Conservation (phyloP, 2,888 invertebrate species). For the Beris morrisii region DNA sequence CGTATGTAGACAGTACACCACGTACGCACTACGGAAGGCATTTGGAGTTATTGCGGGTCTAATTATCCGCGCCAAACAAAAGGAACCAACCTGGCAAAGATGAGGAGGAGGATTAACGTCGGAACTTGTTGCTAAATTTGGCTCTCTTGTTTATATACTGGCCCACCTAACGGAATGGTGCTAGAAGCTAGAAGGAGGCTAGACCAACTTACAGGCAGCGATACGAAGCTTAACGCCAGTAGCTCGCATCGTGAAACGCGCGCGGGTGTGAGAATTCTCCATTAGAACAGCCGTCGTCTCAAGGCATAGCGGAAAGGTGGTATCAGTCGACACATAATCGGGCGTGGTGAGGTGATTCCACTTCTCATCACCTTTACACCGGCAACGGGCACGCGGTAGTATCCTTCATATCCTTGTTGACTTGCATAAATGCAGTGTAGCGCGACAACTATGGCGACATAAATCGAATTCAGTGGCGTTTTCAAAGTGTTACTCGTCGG, state of each 20-base stretch:
- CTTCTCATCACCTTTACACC: too few relatives aligned
- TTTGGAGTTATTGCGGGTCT: background rate
- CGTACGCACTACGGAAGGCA: background rate
- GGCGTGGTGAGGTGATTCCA: conserved; percentile 7
- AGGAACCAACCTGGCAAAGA: conserved; percentile 6
- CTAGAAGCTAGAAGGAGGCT: background rate
- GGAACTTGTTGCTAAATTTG: conserved; percentile 32
- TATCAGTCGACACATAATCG: background rate
- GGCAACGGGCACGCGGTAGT: background rate
- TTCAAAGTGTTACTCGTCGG: conserved; percentile 3
- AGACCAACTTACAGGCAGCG: background rate
- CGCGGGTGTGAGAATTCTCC: background rate
- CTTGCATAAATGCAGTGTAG: conserved; percentile 26
- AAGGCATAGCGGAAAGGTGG: background rate
- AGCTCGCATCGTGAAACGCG: background rate
- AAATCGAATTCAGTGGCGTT: conserved; percentile 19
- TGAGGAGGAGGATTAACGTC: conserved; percentile 13
- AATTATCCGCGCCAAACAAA: conserved; percentile 9
- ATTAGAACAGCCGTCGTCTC: background rate
- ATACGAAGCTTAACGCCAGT: background rate
- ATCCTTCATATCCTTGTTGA: background rate
- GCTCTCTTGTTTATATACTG: background rate
- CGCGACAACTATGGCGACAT: conserved; percentile 10
- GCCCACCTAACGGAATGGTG: background rate
- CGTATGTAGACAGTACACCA: background rate